These are phyloP conservation scores for Hydrotaea diabolus DNA, from an alignment of 2,888 invertebrate species.

Conservation along the genomic window DNA sequence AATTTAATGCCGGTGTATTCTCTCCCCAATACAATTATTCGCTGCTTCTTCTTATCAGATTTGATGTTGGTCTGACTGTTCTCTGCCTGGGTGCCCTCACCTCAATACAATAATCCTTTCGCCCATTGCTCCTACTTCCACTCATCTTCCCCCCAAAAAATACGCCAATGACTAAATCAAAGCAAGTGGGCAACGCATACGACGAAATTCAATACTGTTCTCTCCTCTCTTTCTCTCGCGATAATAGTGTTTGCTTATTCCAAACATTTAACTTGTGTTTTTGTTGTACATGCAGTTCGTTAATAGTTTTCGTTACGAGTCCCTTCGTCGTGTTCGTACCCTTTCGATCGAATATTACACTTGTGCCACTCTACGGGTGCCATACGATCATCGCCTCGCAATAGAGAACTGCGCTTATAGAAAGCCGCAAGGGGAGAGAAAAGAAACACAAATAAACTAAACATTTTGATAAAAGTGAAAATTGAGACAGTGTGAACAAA, in stretches of 20 bases:
- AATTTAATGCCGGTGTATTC: too few relatives aligned
- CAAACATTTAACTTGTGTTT: constrained; percentile 1
- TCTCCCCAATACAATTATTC: too few relatives aligned
- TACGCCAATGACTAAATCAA: constrained; percentile 26
- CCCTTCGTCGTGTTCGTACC: constrained; percentile 29
- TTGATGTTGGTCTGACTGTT: too few relatives aligned
- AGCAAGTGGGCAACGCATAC: constrained; percentile 1
- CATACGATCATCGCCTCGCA: constrained; percentile 7
- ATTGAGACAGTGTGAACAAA: constrained; percentile 50
- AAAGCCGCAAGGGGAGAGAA: background rate
- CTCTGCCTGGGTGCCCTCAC: too few relatives aligned
- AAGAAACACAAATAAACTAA: background rate
- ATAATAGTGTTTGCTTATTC: constrained; percentile 40
- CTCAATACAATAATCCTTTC: too few relatives aligned
- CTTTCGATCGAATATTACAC: constrained; percentile 61
- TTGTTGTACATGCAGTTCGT: background rate
- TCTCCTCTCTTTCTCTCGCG: background rate
- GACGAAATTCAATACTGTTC: constrained; percentile 39
- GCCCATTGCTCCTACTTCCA: background rate
- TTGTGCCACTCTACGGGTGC: constrained; percentile 37
- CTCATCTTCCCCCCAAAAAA: background rate
- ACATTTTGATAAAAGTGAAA: constrained; percentile 19
- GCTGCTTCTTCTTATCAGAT: too few relatives aligned
- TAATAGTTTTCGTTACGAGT: background rate
- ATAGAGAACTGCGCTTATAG: background rate